These are phyloP conservation scores for Sipha maydis DNA, from an alignment of 2,888 invertebrate genomes.

Conservation along the genomic window DNA sequence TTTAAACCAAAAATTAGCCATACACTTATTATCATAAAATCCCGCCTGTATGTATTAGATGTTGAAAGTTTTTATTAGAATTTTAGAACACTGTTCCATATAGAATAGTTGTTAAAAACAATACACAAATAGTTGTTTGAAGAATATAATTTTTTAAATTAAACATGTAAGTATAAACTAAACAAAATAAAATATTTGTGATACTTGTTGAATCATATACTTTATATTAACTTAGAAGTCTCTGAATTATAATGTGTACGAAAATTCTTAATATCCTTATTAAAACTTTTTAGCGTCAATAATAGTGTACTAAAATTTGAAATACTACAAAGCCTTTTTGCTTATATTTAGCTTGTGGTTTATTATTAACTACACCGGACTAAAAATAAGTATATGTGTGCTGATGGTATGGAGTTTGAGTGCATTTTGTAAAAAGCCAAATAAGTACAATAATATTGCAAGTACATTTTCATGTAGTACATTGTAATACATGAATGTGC, in stretches of 20 bases:
- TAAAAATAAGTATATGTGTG: constrained; percentile 23
- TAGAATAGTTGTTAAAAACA: too few species aligned
- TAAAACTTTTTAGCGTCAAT: constrained; percentile 16
- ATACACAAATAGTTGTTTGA: too few species aligned
- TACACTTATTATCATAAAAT: too few species aligned
- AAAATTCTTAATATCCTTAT: constrained; percentile 41
- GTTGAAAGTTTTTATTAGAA: too few species aligned
- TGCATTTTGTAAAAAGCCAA: constrained; percentile 52
- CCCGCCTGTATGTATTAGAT: too few species aligned
- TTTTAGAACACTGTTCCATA: too few species aligned
- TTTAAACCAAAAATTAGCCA: too few species aligned
- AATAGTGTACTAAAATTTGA: neutral
- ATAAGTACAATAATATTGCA: constrained; percentile 11
- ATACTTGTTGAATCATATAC: too few species aligned
- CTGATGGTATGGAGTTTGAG: constrained; percentile 19
- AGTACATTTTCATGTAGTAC: constrained; percentile 46
- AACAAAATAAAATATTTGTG: too few species aligned
- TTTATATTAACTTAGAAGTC: too few species aligned
- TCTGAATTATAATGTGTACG: neutral
- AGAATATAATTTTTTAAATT: too few species aligned
- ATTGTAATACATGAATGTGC: neutral
- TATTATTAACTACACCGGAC: constrained; percentile 33
- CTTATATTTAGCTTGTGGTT: neutral
- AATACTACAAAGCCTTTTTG: neutral
- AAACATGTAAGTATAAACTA: too few species aligned